Conservation (phyloP, 2,113 vertebrate genomes). For the Argyrosomus japonicus region DNA sequence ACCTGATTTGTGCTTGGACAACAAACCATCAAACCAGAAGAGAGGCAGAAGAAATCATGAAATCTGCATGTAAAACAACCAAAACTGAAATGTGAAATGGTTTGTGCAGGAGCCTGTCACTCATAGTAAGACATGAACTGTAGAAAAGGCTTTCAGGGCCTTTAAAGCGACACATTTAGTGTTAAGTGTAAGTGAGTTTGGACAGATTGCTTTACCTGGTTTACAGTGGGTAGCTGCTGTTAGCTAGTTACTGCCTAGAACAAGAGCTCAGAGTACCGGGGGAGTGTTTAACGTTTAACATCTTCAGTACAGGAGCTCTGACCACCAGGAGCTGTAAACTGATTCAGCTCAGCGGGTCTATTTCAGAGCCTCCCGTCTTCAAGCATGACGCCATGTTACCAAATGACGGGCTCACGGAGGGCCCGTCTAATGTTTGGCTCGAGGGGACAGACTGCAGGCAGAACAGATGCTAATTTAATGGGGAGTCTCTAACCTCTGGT, state of each 20-base stretch:
- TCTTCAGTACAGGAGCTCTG: too few relatives aligned
- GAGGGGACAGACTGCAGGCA: background rate
- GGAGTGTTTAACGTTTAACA: too few relatives aligned
- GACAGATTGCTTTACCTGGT: too few relatives aligned
- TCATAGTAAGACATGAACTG: background rate
- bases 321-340: background rate
- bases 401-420: background rate
- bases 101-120: background rate
- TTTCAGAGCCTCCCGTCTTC: background rate
- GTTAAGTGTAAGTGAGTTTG: too few relatives aligned
- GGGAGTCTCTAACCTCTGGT: background rate
- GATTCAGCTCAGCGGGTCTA: background rate
- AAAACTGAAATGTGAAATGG: background rate
- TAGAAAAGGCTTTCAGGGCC: too few relatives aligned
- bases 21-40: background rate
- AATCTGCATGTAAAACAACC: background rate
- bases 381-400: background rate
- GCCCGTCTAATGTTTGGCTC: background rate
- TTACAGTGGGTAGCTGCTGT: too few relatives aligned
- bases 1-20: background rate
- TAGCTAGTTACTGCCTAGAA: too few relatives aligned
- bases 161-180: background rate
- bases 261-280: too few relatives aligned
- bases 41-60: background rate
- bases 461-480: conserved; percentile 26